Base-by-base conservation (phyloP, 2,113 vertebrate species). In the Phalacrocorax brasilianus region DNA sequence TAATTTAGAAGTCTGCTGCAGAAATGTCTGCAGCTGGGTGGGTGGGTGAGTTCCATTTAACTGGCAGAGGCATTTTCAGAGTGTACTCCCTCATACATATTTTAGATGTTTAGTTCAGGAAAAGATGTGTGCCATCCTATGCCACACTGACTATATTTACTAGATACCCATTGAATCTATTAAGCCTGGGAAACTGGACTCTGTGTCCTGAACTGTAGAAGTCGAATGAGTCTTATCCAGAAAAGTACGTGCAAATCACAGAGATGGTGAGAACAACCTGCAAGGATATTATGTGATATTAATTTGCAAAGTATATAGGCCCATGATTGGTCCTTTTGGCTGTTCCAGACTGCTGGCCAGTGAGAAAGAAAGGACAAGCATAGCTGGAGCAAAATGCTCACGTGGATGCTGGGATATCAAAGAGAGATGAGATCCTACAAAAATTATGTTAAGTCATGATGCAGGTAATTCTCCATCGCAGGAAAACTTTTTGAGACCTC, bases 201-300 rank as follows among this genome's bases (percentile, higher is more conserved):
- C 20, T 71, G 7, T 11, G 11, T 70, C 50, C 47, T 77, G 56
- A 84, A 47, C 19, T 93, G 55, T 44, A 71, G n/a, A 74, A 59
- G 20, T 84, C 56, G 77, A 89, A 67, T 80, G 79, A 95, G 28
- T 77, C 62, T 90, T 70, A 73, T 84, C 45, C 40, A 80, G 85
- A 93, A 89, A 94, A 80, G 26, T 75, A 38, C 61, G 49, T 81
- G 76, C 42, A 95, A 97, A 95, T 87, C 65, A 71, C 50, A 47
- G 38, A 71, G 56, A 49, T 75, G 53, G 77, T 70, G 65, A 71
- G 63, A 93, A 67, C n/a, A 79, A 65, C 73, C 84, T 91, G 24
- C 35, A 89, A 68, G 49, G 62, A 49, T 89, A 67, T 82, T 81
- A 89, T 49, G 47, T 72, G 65, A 78, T 68, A 45, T 33, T 79